These are phyloP conservation scores for Campoplex nolae DNA, from an alignment of 2,888 invertebrate genomes.

Conservation along the genomic window DNA sequence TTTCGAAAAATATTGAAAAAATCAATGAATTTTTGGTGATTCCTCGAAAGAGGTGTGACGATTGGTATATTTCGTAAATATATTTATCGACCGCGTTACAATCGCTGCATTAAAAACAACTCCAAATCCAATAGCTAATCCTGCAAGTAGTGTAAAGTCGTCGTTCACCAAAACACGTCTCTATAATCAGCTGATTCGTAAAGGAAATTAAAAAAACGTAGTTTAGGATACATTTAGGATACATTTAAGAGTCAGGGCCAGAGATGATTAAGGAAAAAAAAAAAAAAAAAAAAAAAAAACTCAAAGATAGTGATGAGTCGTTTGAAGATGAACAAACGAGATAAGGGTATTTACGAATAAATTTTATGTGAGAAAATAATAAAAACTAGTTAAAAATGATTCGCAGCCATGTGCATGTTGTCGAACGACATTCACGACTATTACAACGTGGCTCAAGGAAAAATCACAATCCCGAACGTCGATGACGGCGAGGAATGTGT, in stretches of 20 bases:
- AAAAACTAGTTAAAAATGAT: constrained; percentile 62
- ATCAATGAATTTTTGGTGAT: not conserved
- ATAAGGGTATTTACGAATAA: not conserved
- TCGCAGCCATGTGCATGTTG: constrained; percentile 92
- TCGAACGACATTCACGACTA: constrained; percentile 97
- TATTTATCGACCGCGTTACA: not conserved
- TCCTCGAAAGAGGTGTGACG: not conserved
- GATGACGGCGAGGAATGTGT: constrained; percentile 97
- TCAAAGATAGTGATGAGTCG: not conserved
- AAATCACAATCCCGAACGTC: constrained; percentile 96
- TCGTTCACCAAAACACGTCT: constrained; percentile 15
- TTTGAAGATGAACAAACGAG: not conserved
- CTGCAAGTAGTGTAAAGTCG: constrained; percentile 33
- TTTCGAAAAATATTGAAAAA: not conserved
- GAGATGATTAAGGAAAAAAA: not conserved
- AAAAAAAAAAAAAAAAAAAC: too few species aligned
- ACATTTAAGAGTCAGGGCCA: not conserved
- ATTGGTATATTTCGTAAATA: not conserved
- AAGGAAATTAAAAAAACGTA: not conserved
- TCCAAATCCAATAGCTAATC: constrained; percentile 45
- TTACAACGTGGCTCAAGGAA: constrained; percentile 98
- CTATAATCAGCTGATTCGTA: not conserved
- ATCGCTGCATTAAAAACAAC: constrained; percentile 43
- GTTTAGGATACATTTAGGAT: not conserved
- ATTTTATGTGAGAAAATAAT: constrained; percentile 3